Conservation (phyloP, 2,113 vertebrate genomes). For the Gadus macrocephalus region DNA sequence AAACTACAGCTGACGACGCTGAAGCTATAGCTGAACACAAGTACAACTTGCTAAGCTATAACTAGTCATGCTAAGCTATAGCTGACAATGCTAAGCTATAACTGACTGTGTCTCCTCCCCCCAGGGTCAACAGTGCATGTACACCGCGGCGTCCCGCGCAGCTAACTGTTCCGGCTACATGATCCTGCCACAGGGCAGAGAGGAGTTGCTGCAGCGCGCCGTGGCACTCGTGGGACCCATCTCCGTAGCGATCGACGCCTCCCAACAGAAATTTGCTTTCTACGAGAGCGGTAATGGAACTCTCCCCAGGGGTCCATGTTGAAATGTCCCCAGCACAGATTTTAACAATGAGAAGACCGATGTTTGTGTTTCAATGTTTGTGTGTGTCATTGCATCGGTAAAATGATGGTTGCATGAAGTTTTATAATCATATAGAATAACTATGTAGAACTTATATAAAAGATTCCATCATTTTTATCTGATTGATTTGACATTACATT, state of each 20-base stretch:
- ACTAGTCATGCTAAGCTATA: too few relatives aligned
- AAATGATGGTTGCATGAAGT: background rate
- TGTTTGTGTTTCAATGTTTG: background rate
- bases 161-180: slow-evolving; percentile 79
- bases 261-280: slow-evolving; percentile 68
- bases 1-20: too few relatives aligned
- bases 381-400: too few relatives aligned
- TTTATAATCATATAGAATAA: background rate
- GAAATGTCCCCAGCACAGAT: background rate
- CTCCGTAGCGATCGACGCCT: slow-evolving; percentile 83
- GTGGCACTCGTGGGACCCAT: slow-evolving; percentile 83
- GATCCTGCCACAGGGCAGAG: slow-evolving; percentile 57
- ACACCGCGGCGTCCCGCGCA: slow-evolving; percentile 65
- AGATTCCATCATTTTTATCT: background rate
- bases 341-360: background rate
- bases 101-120: background rate
- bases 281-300: slow-evolving; percentile 77
- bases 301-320: background rate
- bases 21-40: too few relatives aligned
- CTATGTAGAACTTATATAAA: background rate
- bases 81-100: too few relatives aligned
- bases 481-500: too few relatives aligned
- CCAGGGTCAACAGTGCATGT: slow-evolving; percentile 74
- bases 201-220: slow-evolving; percentile 68
- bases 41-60: too few relatives aligned